phyloP scores from a whole-genome alignment of 2,797 vertebrate species.

The Typhlichthys subterraneus region DNA sequence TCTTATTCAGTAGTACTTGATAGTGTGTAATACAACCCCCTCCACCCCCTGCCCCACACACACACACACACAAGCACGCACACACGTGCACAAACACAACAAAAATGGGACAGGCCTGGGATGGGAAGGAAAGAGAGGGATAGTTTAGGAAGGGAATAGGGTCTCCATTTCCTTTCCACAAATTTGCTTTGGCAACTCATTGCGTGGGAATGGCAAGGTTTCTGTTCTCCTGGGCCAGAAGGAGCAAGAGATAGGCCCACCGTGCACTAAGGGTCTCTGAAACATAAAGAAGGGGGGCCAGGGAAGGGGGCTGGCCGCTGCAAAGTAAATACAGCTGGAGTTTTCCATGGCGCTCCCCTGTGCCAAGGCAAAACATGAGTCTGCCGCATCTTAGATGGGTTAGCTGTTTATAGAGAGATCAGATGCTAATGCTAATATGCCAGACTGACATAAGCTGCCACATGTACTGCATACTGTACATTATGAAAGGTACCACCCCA shows the following conservation, averaged over 20 bases:
- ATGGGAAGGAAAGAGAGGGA: constrained; percentile 27
- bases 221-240: constrained; percentile 45
- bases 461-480: too few relatives aligned
- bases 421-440: constrained; percentile 28
- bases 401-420: constrained; percentile 34
- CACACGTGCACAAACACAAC: constrained; percentile 38
- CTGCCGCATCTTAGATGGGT: constrained; percentile 16
- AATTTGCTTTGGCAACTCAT: constrained; percentile 80
- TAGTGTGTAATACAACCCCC: constrained; percentile 24
- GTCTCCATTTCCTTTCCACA: constrained; percentile 77
- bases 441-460: too few relatives aligned
- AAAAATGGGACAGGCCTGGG: constrained; percentile 48
- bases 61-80: constrained; percentile 19
- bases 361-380: constrained; percentile 20
- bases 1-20: neutral
- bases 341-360: constrained; percentile 50
- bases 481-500: neutral
- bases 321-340: constrained; percentile 71
- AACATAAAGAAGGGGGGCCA: constrained; percentile 33
- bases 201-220: constrained; percentile 78
- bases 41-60: constrained; percentile 33
- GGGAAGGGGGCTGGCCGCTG: constrained; percentile 13
- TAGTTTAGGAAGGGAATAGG: constrained; percentile 59
- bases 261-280: constrained; percentile 21
- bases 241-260: constrained; percentile 42